Base-by-base conservation (phyloP, 2,113 vertebrate genomes). In the Colaptes auratus region DNA sequence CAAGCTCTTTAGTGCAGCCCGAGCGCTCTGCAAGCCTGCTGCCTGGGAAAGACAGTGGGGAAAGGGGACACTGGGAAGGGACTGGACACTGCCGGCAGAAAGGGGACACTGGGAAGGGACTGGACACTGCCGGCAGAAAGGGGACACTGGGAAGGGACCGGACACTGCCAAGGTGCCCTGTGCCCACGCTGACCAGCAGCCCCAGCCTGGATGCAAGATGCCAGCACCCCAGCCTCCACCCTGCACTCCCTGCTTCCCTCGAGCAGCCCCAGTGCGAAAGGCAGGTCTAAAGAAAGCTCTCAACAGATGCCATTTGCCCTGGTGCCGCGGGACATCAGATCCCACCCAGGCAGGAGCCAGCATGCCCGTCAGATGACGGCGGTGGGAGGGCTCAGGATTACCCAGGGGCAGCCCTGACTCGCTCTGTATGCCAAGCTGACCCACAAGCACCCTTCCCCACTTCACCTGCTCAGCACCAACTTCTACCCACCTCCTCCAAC, bases 221-320 rank as follows among this genome's bases (percentile, higher is more conserved):
- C 12, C 2, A 0, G 63, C 2, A 9, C 17, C 36, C 30, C 4
- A 15, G 21, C 14, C 36, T 74, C 33, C 5, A 70, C 58, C 53
- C 64, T 1, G 30, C 9, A 1, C 33, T 46, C 66, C 50, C 77
- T 8, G 66, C 81, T 35, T 33, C 1, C 0, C 44, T 24, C 39
- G 0, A 3, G 70, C 87, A 89, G 81, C 70, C 56, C 42, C 31
- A 15, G 72, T 67, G 63, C 52, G n/a, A 58, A 42, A 39, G 19
- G 48, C 88, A 74, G 52, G 9, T 67, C 82, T 86, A 82, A 96
- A 90, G 91, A 92, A 96, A 93, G 86, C 76, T 86, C 76, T 33
- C 3, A 1, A 33, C 31, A 83, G 78, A 88, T 52, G 88, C 69
- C 86, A n/a, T 55, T 67, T 71, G 55, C 31, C 36, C 79, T 42